Evolutionary conservation across 2,113 vertebrate species (phyloP), one percentile per base, ranked within the genome.

Genomic region (Eudyptes chrysolophus): DNA sequence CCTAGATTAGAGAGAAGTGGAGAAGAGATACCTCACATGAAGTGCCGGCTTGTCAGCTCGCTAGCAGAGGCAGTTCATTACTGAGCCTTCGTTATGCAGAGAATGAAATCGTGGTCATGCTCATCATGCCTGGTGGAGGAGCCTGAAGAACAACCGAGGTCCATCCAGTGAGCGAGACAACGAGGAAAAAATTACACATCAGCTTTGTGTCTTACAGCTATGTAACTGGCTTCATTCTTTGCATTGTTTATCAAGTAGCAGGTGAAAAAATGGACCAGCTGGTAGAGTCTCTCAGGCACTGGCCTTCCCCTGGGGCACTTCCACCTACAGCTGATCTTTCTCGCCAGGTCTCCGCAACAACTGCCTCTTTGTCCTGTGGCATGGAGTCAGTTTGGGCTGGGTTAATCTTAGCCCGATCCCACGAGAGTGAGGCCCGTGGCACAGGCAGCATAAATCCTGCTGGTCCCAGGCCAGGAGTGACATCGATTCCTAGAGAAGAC

Each of bases 1-100:
- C 21, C 61, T 70, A 69, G 32, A 69, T 57, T 29, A 86, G n/a
- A 2, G 4, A 95, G 54, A 69, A 84, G 26, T 9, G 16, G 42
- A 84, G 84, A 46, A 71, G 18, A 55, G 34, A 55, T 16, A 52
- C 27, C n/a, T 74, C 42, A 46, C 26, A 10, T 10, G 29, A 58
- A 0, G 1, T 42, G 51, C n/a, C 29, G 4, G 15, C 24, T 93
- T 38, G 40, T 44, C 52, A 82, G 68, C 60, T 62, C 1, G 0
- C 32, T 61, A 66, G 49, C 12, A 38, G 30, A 77, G 27, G 42
- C 36, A 32, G 52, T 22, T 89, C 65, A 24, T 29, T 66, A 48
- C 62, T 36, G 24, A 84, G 27, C 11, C 54, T 46, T 38, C 1
- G 0, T 64, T 54, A n/a, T 4, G 11, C 48, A 49, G 51, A 69